Evolutionary conservation across 2,113 vertebrate genomes (phyloP).

Genomic region (Mus spicilegus): DNA sequence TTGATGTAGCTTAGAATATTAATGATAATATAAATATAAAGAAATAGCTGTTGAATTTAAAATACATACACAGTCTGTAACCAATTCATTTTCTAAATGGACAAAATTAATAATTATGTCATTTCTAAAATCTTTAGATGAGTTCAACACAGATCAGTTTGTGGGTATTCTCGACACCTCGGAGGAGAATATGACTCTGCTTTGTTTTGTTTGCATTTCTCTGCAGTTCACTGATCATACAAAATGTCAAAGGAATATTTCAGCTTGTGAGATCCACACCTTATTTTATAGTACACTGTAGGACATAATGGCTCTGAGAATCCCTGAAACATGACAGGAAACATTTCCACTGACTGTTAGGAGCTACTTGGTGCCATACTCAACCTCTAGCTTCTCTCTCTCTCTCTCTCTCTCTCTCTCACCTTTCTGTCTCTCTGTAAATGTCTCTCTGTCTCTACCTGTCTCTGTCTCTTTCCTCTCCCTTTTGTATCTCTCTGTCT

Average conservation of each 20-base stretch:
- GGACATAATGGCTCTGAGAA: background rate
- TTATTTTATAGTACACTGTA: background rate
- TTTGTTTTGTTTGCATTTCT: conserved; percentile 50
- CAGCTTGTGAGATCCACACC: background rate
- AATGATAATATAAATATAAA: background rate
- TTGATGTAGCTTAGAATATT: background rate
- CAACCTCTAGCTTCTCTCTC: too few relatives aligned
- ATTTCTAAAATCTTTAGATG: conserved; percentile 61
- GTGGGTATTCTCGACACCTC: conserved; percentile 56
- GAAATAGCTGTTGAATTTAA: conserved; percentile 13
- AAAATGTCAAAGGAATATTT: conserved; percentile 61
- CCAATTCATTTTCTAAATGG: background rate
- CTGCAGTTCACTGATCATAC: conserved; percentile 53
- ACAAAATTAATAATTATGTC: conserved; percentile 16
- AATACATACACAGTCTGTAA: background rate
- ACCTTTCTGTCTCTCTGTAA: background rate
- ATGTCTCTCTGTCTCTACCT: background rate
- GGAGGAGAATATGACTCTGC: conserved; percentile 18
- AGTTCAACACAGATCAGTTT: background rate
- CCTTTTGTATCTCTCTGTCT: background rate
- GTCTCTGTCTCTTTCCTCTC: background rate
- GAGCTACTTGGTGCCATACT: background rate
- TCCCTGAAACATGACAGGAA: conserved; percentile 35
- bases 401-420: background rate
- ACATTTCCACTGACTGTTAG: background rate